Base-by-base conservation (phyloP, 2,797 vertebrate species). In the Neostethus bicornis region DNA sequence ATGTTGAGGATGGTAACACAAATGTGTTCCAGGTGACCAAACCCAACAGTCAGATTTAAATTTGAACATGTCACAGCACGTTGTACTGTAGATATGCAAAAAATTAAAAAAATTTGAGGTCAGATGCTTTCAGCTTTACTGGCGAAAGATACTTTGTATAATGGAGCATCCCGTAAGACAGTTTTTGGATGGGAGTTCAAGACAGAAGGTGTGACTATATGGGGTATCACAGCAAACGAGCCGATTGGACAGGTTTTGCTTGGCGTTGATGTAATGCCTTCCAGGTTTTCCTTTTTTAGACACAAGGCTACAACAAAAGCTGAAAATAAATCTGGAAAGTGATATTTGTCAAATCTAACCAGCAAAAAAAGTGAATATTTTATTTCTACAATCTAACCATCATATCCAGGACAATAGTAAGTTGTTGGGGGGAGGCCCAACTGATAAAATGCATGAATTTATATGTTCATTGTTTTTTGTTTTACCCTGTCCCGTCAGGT, bases 31-130 rank as follows among this genome's bases (percentile, higher is more conserved):
- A 21, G 51, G 54, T 0, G 56, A 37, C 59, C 65, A 25, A 1
- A 3, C 28, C 77, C 73, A 68, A 9, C 66, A 57, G 38, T 61
- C 60, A 34, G 47, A 57, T 49, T n/a, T 62, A 7, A 39, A 44
- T 46, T 55, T 49, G 52, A 74, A 8, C 84, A 86, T 28, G 26
- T 84, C 52, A 9, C 37, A 12, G 21, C 7, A 0, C 0, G 1
- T n/a, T n/a, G n/a, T n/a, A n/a, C n/a, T n/a, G n/a, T n/a, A n/a
- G n/a, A n/a, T n/a, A n/a, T n/a, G n/a, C n/a, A n/a, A n/a, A n/a
- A n/a, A n/a, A n/a, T n/a, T n/a, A n/a, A n/a, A n/a, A n/a, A n/a
- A n/a, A n/a, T n/a, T n/a, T 16, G 12, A 7, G 0, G 8, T 16
- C 19, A 50, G 47, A 2, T 13, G 1, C 32, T 10, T 28, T 28